Percentiles rank a stretch among this genome's conserved stretches.
Conservation (phyloP, 2,888 invertebrate genomes). For the Drosophila tripunctata region DNA sequence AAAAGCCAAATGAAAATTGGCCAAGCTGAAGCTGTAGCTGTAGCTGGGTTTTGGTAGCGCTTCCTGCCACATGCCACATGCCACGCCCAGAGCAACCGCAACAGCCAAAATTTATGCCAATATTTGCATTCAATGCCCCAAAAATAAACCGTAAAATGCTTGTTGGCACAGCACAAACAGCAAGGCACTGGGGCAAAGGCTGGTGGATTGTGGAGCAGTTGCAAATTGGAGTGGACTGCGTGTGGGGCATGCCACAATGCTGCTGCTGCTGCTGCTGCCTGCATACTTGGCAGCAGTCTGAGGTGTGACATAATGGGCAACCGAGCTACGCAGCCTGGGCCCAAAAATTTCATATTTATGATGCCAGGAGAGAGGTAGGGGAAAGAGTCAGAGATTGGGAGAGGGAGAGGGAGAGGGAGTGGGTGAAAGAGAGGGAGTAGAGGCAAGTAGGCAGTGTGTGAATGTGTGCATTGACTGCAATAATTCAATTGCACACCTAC, state of each 20-base stretch:
- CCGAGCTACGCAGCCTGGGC: slow-evolving; percentile 34
- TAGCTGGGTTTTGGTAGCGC: slow-evolving; percentile 3
- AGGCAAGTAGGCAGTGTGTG: slow-evolving; percentile 36
- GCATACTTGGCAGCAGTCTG: slow-evolving; percentile 1
- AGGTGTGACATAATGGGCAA: slow-evolving; percentile 25
- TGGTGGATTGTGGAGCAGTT: background rate
- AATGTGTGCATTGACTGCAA: slow-evolving; percentile 73
- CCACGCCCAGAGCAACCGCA: slow-evolving; percentile 52
- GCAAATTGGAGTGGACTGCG: background rate
- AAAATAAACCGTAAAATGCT: slow-evolving; percentile 77
- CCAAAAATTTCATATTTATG: slow-evolving; percentile 76
- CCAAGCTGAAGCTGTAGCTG: slow-evolving; percentile 38
- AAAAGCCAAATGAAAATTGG: slow-evolving; percentile 61
- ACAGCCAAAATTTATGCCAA: slow-evolving; percentile 75
- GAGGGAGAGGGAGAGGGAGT: background rate
- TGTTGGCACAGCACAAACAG: slow-evolving; percentile 44
- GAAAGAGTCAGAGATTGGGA: background rate
- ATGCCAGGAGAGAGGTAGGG: slow-evolving; percentile 16
- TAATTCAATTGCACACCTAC: slow-evolving; percentile 81
- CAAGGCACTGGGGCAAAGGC: background rate
- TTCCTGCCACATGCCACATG: slow-evolving; percentile 8
- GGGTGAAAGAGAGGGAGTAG: background rate
- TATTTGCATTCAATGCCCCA: slow-evolving; percentile 79
- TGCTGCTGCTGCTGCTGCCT: too few species aligned
- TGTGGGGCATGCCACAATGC: slow-evolving; percentile 15